Evolutionary conservation across 1,140 invertebrate genomes (phyloP).

Genomic region (Lucilia cuprina): DNA sequence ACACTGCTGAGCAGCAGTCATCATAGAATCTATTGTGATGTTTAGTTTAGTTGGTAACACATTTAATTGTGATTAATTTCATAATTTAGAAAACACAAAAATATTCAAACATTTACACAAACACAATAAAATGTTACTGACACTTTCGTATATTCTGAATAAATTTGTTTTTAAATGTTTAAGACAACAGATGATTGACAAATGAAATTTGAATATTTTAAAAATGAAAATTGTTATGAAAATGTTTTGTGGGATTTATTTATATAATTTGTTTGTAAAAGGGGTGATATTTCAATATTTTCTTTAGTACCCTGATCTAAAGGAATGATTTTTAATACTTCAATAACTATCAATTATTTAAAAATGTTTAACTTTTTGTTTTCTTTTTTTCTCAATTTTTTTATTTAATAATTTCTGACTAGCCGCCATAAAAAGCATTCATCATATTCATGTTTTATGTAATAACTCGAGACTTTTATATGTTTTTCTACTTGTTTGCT

Average conservation of each 20-base stretch:
- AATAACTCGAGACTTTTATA: not conserved
- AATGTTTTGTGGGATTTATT: no score
- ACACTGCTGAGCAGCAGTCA: not conserved
- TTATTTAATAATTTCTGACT: not conserved
- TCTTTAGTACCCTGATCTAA: no score
- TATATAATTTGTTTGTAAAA: no score
- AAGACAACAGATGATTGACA: not conserved
- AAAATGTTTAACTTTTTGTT: no score
- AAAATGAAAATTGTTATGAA: no score
- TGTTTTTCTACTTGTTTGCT: not conserved
- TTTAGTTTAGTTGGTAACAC: not conserved
- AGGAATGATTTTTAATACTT: no score
- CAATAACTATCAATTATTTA: no score
- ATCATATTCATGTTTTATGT: not conserved
- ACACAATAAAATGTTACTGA: not conserved
- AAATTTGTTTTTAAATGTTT: not conserved
- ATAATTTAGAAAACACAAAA: not conserved
- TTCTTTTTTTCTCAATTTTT: not conserved
- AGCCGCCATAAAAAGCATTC: not conserved
- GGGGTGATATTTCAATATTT: no score
- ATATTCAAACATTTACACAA: not conserved
- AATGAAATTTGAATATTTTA: not conserved
- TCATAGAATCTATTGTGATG: not conserved
- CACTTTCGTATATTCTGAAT: not conserved
- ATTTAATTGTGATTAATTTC: slow-evolving; percentile 4